Percentiles rank a stretch among this genome's conserved stretches.
Conservation (phyloP, 2,888 invertebrate genomes). For the Seira musarum region DNA sequence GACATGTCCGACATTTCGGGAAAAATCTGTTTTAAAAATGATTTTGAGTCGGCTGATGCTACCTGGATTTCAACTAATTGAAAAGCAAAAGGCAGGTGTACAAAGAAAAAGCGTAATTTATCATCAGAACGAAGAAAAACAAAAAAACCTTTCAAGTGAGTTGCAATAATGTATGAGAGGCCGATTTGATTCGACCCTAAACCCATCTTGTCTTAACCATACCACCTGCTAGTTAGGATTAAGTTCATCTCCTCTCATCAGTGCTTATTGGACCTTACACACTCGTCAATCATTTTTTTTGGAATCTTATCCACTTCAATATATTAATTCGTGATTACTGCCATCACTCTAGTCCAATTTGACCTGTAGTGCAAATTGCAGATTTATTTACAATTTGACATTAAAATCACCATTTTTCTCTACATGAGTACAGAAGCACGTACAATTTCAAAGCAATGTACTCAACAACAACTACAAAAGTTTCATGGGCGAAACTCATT, state of each 20-base stretch:
- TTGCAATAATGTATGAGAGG: neutral
- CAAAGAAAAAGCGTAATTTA: no score
- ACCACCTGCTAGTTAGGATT: neutral
- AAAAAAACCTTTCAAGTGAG: no score
- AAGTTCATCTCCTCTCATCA: no score
- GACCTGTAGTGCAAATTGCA: neutral
- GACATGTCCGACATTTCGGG: no score
- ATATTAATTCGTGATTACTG: neutral
- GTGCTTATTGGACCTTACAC: neutral
- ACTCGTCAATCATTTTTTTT: conserved; percentile 8
- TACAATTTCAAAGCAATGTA: neutral
- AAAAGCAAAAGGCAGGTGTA: no score
- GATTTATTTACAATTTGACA: neutral
- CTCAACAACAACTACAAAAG: neutral
- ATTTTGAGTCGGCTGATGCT: no score
- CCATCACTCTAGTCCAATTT: neutral
- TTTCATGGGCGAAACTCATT: neutral
- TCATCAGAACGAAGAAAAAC: no score
- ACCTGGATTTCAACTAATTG: no score
- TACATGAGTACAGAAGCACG: neutral
- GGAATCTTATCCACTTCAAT: neutral
- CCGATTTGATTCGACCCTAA: conserved; percentile 1
- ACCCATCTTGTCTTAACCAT: neutral
- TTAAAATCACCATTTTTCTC: neutral
- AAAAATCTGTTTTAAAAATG: no score